These are phyloP conservation scores for Heterotilapia buettikoferi DNA, from an alignment of 2,113 vertebrate species.

Conservation along the genomic window DNA sequence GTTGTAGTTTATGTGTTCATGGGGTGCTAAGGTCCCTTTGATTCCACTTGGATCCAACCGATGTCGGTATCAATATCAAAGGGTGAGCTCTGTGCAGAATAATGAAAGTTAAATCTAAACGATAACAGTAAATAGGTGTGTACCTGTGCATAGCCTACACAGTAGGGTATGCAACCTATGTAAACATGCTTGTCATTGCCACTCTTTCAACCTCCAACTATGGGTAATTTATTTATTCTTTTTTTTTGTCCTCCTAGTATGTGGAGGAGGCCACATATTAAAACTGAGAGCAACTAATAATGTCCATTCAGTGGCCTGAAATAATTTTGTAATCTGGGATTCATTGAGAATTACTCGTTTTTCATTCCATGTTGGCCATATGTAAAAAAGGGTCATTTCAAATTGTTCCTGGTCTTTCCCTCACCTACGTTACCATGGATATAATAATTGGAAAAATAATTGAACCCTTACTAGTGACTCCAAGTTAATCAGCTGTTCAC, in stretches of 20 bases:
- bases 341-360: neutral
- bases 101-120: neutral
- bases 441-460: neutral
- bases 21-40: neutral
- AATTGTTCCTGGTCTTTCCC: neutral
- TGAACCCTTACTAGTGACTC: neutral
- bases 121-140: neutral
- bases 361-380: neutral
- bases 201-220: neutral
- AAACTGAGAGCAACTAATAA: neutral
- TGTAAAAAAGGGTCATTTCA: neutral
- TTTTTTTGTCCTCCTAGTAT: rapidly evolving
- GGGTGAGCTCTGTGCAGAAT: neutral
- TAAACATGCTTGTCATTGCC: neutral
- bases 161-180: neutral
- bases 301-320: neutral
- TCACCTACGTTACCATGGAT: neutral
- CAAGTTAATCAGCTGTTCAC: neutral
- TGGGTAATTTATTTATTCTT: neutral
- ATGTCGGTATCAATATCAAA: neutral
- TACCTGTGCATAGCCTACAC: neutral
- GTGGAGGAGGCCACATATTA: neutral
- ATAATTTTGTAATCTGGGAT: neutral
- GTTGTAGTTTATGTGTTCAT: neutral
- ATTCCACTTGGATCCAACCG: neutral